These are phyloP conservation scores for Xyrauchen texanus DNA, from an alignment of 2,113 vertebrate genomes.

Conservation along the genomic window DNA sequence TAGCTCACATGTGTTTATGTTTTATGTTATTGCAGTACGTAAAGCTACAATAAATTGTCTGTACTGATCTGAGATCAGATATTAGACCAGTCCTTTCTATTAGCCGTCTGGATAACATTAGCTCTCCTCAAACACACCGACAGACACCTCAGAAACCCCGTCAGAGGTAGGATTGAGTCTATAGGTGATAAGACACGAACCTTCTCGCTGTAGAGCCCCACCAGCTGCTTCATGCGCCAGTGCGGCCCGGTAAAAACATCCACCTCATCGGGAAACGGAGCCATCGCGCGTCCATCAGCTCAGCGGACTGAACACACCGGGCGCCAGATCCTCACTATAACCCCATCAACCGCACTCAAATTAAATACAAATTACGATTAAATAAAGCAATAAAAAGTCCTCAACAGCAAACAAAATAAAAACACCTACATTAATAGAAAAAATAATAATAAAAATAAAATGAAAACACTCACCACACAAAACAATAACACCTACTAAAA, in stretches of 20 bases:
- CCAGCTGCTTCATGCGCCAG: conserved; percentile 98
- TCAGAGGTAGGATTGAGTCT: too few relatives aligned
- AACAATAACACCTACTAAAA: too few relatives aligned
- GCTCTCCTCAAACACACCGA: neutral
- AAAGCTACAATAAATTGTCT: neutral
- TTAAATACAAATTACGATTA: too few relatives aligned
- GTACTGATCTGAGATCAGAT: neutral
- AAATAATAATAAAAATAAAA: too few relatives aligned
- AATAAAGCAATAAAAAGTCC: too few relatives aligned
- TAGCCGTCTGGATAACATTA: conserved; percentile 13
- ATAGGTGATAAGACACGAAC: conserved; percentile 61
- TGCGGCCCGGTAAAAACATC: conserved; percentile 96
- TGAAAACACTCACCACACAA: too few relatives aligned
- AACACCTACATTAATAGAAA: too few relatives aligned
- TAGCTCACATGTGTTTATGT: too few relatives aligned
- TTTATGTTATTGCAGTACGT: neutral
- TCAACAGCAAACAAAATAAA: too few relatives aligned
- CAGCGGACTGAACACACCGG: neutral
- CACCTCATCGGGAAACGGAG: conserved; percentile 96
- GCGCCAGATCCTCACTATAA: neutral
- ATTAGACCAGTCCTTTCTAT: neutral
- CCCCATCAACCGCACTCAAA: too few relatives aligned
- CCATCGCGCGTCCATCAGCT: conserved; percentile 81
- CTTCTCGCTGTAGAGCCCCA: conserved; percentile 92
- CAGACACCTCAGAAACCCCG: neutral